Conservation (phyloP, 2,113 vertebrate genomes). For the Silurus meridionalis region DNA sequence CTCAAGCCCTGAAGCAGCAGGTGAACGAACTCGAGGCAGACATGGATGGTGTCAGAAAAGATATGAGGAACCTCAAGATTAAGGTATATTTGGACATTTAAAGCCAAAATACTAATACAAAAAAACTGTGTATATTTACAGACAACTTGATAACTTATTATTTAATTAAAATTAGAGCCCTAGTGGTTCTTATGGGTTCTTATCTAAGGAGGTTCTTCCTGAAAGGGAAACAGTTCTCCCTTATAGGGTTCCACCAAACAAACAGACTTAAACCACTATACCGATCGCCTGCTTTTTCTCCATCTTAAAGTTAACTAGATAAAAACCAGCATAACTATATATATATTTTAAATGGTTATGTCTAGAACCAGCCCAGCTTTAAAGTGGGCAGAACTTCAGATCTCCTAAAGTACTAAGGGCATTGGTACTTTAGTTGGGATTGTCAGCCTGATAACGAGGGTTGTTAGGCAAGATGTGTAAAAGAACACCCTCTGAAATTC, state of each 20-base stretch:
- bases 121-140: background rate
- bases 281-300: too few species aligned
- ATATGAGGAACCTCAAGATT: conserved; percentile 73
- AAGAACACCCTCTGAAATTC: too few species aligned
- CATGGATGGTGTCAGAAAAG: conserved; percentile 62
- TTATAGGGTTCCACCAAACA: background rate
- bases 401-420: too few species aligned
- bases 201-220: background rate
- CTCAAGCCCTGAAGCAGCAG: conserved; percentile 67
- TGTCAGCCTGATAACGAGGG: too few species aligned
- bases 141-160: background rate
- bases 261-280: background rate
- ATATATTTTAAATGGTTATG: background rate
- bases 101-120: background rate
- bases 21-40: conserved; percentile 71
- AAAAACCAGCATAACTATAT: background rate
- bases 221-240: background rate
- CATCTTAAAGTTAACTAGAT: background rate
- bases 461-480: too few species aligned
- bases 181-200: background rate
- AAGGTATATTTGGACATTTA: conserved; percentile 68
- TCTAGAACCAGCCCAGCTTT: background rate
- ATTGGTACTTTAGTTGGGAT: too few species aligned
- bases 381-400: too few species aligned
- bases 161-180: background rate